Conservation (phyloP, 2,888 invertebrate species). For the Sisyra terminalis region DNA sequence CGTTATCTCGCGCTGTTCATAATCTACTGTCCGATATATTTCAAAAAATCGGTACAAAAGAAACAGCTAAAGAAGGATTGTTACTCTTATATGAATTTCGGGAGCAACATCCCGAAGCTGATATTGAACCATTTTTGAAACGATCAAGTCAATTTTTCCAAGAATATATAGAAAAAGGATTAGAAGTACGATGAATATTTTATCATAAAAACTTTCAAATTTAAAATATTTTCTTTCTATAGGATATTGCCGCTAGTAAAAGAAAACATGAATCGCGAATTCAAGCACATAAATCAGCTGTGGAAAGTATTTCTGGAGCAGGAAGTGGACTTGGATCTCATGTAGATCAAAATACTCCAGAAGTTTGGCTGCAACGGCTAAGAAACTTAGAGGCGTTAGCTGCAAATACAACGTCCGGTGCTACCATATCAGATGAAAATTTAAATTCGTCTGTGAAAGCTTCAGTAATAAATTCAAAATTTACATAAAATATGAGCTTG, state of each 20-base stretch:
- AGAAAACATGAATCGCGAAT: slow-evolving; percentile 7
- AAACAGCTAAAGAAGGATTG: slow-evolving; percentile 69
- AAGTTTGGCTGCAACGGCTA: slow-evolving; percentile 5
- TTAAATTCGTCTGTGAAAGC: slow-evolving; percentile 1
- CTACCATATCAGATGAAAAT: slow-evolving; percentile 3
- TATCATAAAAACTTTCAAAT: slow-evolving; percentile 28
- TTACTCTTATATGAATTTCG: slow-evolving; percentile 63
- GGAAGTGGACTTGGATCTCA: neutral
- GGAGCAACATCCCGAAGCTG: slow-evolving; percentile 68
- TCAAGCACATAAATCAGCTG: slow-evolving; percentile 5
- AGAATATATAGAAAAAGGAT: slow-evolving; percentile 65
- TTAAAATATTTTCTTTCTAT: slow-evolving; percentile 20
- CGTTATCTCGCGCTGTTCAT: slow-evolving; percentile 62
- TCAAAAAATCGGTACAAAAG: slow-evolving; percentile 78
- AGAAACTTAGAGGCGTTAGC: slow-evolving; percentile 6
- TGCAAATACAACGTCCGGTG: neutral
- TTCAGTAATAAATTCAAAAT: too few relatives aligned
- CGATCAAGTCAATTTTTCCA: slow-evolving; percentile 76
- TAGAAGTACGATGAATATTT: too few relatives aligned
- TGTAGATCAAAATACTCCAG: neutral
- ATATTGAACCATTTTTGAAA: slow-evolving; percentile 68
- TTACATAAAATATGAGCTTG: too few relatives aligned
- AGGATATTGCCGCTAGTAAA: slow-evolving; percentile 7
- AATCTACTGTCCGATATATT: slow-evolving; percentile 79
- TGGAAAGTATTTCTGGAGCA: neutral